Evolutionary conservation across 2,888 invertebrate genomes (phyloP).

Genomic region (Sipha maydis): DNA sequence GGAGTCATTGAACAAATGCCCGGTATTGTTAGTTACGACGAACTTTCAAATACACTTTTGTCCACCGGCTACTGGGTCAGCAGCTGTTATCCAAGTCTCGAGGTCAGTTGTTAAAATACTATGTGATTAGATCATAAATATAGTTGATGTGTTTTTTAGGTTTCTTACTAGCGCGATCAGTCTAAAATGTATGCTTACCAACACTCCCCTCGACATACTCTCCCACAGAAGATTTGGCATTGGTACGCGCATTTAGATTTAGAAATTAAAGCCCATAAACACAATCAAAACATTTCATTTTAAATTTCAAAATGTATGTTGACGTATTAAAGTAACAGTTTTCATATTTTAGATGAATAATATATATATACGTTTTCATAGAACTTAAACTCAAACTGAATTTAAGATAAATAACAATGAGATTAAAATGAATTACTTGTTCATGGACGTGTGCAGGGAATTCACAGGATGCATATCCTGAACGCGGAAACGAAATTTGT

Average conservation of each 20-base stretch:
- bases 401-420: background rate
- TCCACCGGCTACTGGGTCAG: constrained; percentile 79
- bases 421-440: background rate
- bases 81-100: constrained; percentile 73
- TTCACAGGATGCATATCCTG: too few relatives aligned
- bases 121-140: constrained; percentile 21
- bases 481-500: too few relatives aligned
- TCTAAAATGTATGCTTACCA: constrained; percentile 14
- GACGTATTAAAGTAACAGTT: background rate
- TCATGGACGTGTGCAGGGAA: background rate
- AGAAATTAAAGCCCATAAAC: background rate
- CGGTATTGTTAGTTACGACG: constrained; percentile 74
- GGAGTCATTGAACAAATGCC: constrained; percentile 85
- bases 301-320: background rate
- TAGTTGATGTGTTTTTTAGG: constrained; percentile 25
- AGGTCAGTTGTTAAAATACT: constrained; percentile 66
- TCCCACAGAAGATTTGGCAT: constrained; percentile 18
- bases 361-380: background rate
- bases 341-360: background rate
- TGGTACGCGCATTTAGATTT: constrained; percentile 26
- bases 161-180: constrained; percentile 1
- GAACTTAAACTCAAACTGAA: background rate
- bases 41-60: constrained; percentile 75
- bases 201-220: constrained; percentile 4
- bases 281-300: background rate